These are phyloP conservation scores for Gonatopus flavifemur DNA, from an alignment of 1,140 invertebrate species.

Conservation along the genomic window DNA sequence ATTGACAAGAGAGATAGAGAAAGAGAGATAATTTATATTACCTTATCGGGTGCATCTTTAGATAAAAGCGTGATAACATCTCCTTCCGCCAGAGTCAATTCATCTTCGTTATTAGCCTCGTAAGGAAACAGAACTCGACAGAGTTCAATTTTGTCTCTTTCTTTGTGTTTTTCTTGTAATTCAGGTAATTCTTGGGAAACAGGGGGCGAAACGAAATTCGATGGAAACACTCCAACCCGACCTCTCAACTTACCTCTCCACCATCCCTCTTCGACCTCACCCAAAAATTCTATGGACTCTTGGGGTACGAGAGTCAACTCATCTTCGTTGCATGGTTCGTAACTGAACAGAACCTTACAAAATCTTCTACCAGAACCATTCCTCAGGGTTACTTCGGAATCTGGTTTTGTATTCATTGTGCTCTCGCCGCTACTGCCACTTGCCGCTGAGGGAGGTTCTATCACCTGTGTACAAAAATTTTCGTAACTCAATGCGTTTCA, in stretches of 20 bases:
- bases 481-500: no score
- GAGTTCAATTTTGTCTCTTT: slow-evolving; percentile 62
- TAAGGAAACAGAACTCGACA: slow-evolving; percentile 90
- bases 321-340: slow-evolving; percentile 88
- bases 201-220: slow-evolving; percentile 80
- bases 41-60: slow-evolving; percentile 85
- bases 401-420: slow-evolving; percentile 24
- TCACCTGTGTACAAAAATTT: slow-evolving; percentile 11
- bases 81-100: slow-evolving; percentile 84
- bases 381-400: slow-evolving; percentile 45
- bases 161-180: slow-evolving; percentile 30
- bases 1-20: slow-evolving; percentile 8
- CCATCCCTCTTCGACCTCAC: slow-evolving; percentile 90
- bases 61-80: slow-evolving; percentile 87
- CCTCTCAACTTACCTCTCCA: slow-evolving; percentile 79
- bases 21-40: slow-evolving; percentile 19
- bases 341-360: slow-evolving; percentile 87
- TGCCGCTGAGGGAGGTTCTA: slow-evolving; percentile 14
- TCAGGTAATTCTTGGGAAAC: no score
- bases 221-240: slow-evolving; percentile 85
- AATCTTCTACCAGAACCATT: slow-evolving; percentile 60
- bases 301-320: slow-evolving; percentile 84
- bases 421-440: slow-evolving; percentile 16
- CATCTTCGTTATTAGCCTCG: slow-evolving; percentile 89
- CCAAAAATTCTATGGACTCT: slow-evolving; percentile 84